phyloP scores from a whole-genome alignment of 2,797 vertebrate genomes.

The Phoxinus dragarum region DNA sequence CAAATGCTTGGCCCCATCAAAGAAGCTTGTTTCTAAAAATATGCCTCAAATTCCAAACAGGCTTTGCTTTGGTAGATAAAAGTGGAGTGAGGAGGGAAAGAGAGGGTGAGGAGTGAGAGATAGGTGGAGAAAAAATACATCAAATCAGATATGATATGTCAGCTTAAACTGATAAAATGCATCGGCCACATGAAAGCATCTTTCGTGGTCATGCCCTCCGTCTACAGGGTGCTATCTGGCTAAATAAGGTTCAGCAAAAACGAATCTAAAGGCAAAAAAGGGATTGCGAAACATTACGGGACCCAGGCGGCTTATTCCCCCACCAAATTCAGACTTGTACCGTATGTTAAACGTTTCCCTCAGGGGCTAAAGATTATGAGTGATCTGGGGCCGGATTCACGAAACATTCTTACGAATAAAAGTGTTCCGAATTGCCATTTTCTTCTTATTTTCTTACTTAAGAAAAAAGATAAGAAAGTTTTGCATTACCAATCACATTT shows the following conservation, averaged over 20 bases:
- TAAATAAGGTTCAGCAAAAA: conserved; percentile 11
- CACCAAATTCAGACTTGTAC: conserved; percentile 12
- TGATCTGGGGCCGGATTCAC: background rate
- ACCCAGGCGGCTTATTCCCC: background rate
- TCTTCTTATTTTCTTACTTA: too few relatives aligned
- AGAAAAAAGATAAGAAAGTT: too few relatives aligned
- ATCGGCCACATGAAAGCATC: conserved; percentile 40
- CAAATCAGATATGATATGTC: conserved; percentile 11
- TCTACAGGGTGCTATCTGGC: conserved; percentile 15
- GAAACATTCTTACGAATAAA: too few relatives aligned
- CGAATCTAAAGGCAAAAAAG: conserved; percentile 25
- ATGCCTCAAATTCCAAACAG: conserved; percentile 44
- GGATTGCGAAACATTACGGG: background rate
- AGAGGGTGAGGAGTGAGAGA: conserved; percentile 13
- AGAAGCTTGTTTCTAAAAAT: conserved; percentile 35
- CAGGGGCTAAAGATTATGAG: background rate
- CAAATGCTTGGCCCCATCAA: conserved; percentile 18
- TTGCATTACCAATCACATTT: too few relatives aligned
- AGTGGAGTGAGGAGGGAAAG: conserved; percentile 1
- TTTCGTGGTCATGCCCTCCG: background rate
- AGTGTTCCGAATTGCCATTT: too few relatives aligned
- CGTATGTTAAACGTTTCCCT: conserved; percentile 9
- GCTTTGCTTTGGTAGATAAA: conserved; percentile 30
- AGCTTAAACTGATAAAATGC: conserved; percentile 32
- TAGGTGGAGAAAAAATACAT: background rate